phyloP scores from a whole-genome alignment of 2,113 vertebrate genomes.

The Ranitomeya variabilis region DNA sequence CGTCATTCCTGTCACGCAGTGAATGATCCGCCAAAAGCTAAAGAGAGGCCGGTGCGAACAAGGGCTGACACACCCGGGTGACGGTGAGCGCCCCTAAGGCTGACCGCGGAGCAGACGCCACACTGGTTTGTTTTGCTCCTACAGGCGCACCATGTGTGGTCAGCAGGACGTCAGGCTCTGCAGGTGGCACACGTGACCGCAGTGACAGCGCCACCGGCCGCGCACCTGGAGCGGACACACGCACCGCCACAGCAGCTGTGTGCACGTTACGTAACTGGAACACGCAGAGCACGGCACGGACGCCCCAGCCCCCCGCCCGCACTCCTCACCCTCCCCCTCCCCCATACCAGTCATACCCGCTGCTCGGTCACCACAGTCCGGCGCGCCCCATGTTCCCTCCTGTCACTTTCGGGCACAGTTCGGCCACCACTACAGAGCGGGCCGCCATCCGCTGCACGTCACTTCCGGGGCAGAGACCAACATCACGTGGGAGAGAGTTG shows the following conservation, averaged over 20 bases:
- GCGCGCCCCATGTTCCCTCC: slow-evolving; percentile 25
- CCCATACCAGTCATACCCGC: slow-evolving; percentile 20
- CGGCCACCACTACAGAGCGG: not conserved
- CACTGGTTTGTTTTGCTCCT: too few species aligned
- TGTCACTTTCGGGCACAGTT: not conserved
- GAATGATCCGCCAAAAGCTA: too few species aligned
- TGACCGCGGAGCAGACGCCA: too few species aligned
- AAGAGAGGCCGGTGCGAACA: too few species aligned
- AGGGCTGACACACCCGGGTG: too few species aligned
- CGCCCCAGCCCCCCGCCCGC: not conserved
- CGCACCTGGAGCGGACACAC: not conserved
- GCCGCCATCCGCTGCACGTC: slow-evolving; percentile 22
- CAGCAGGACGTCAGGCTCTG: too few species aligned
- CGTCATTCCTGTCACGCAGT: too few species aligned
- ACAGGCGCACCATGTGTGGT: too few species aligned
- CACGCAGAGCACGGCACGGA: not conserved
- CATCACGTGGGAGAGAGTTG: not conserved
- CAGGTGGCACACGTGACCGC: not conserved
- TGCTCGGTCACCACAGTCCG: slow-evolving; percentile 8
- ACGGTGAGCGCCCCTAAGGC: too few species aligned
- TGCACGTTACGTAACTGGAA: not conserved
- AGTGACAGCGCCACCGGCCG: not conserved
- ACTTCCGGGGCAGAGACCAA: slow-evolving; percentile 19
- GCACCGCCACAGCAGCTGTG: not conserved
- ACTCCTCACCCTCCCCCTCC: too few species aligned